Percentiles rank a stretch among this genome's conserved stretches.
Evolutionary conservation across 2,113 vertebrate genomes (phyloP).

Genomic region (Perca fluviatilis): DNA sequence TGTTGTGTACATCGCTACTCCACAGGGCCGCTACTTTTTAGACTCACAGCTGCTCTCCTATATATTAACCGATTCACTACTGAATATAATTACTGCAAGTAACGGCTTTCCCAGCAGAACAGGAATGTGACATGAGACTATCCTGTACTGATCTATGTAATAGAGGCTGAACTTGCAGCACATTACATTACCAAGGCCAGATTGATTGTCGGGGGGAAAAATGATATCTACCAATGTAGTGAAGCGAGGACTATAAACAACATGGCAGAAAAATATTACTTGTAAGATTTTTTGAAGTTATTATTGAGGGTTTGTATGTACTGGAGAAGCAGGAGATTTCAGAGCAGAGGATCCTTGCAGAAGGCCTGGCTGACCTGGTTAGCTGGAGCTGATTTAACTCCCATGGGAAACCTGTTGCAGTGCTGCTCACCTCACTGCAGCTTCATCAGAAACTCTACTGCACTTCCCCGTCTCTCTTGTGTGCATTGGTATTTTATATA

Average conservation of each 20-base stretch:
- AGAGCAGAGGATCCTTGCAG: conserved; percentile 22
- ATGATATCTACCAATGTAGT: not conserved
- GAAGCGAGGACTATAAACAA: not conserved
- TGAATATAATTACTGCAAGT: not conserved
- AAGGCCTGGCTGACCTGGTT: conserved; percentile 53
- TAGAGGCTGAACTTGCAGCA: not conserved
- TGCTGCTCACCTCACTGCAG: conserved; percentile 27
- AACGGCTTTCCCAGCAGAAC: not conserved
- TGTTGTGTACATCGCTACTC: not conserved
- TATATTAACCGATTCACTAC: not conserved
- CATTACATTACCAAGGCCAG: not conserved
- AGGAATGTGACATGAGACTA: not conserved
- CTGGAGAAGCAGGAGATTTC: not conserved
- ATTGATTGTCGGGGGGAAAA: not conserved
- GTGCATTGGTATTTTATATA: conserved; percentile 22
- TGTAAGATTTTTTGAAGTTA: not conserved
- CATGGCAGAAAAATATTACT: not conserved
- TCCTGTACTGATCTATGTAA: not conserved
- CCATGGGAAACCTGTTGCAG: conserved; percentile 34
- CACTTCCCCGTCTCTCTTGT: conserved; percentile 5
- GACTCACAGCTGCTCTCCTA: not conserved
- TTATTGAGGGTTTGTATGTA: not conserved
- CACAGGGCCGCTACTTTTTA: not conserved
- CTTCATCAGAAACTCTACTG: conserved; percentile 45
- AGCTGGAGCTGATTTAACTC: conserved; percentile 25